Percentiles rank a stretch among this genome's conserved stretches.
These are phyloP conservation scores for Adelges cooleyi DNA, from an alignment of 1,140 invertebrate species.

Conservation along the genomic window DNA sequence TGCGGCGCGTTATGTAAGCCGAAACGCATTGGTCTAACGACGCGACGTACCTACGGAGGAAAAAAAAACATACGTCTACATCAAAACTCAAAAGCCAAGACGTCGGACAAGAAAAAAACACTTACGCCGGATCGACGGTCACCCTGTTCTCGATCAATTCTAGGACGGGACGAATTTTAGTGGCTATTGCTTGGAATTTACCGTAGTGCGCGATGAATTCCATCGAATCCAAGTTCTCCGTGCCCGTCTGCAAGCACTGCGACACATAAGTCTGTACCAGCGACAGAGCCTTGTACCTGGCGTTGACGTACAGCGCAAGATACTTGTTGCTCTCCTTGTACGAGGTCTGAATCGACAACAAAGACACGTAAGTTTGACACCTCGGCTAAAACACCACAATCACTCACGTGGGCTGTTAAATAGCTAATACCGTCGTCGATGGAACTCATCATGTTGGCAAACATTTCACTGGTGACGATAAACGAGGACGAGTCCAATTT, in stretches of 20 bases:
- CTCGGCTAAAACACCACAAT: neutral
- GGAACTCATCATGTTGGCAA: constrained; percentile 4
- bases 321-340: constrained; percentile 23
- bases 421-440: constrained; percentile 16
- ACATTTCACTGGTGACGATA: constrained; percentile 21
- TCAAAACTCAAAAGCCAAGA: constrained; percentile 16
- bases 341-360: neutral
- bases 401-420: constrained; percentile 8
- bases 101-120: constrained; percentile 3
- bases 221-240: constrained; percentile 32
- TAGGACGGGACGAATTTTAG: constrained; percentile 68
- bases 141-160: constrained; percentile 66
- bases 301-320: constrained; percentile 14
- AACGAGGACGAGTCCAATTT: constrained; percentile 18
- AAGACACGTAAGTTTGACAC: neutral
- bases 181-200: constrained; percentile 79
- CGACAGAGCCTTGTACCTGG: constrained; percentile 9
- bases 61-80: constrained; percentile 15
- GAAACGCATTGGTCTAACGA: constrained; percentile 73
- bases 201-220: constrained; percentile 50
- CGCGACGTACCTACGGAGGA: constrained; percentile 51
- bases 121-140: constrained; percentile 56
- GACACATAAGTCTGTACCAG: constrained; percentile 14
- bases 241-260: constrained; percentile 13
- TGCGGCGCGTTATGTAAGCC: constrained; percentile 67